Evolutionary conservation across 2,797 vertebrate genomes (phyloP).

Genomic region (Meriones psammophilus): DNA sequence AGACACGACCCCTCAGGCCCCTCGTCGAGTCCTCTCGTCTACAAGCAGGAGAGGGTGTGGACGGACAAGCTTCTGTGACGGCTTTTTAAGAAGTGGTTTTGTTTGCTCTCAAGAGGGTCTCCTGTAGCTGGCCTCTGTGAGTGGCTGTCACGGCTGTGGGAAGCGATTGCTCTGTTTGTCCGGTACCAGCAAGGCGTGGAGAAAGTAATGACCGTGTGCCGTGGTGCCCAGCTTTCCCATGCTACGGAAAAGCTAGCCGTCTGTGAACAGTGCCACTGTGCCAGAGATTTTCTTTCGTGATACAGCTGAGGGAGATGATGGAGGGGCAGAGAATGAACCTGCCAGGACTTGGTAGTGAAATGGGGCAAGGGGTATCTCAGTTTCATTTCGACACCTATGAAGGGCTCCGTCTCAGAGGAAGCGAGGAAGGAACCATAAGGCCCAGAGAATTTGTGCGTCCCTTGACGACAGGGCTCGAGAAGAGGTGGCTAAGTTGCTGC

Average conservation of each 20-base stretch:
- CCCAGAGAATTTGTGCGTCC: neutral
- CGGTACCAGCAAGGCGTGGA: neutral
- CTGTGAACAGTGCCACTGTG: rapidly evolving
- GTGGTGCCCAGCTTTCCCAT: neutral
- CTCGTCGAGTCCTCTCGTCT: neutral
- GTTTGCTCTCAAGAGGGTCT: neutral
- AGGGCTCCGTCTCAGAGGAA: neutral
- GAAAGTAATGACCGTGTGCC: neutral
- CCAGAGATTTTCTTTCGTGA: neutral
- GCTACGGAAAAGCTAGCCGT: neutral
- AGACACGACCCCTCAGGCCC: neutral
- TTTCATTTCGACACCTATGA: neutral
- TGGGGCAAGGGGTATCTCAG: neutral
- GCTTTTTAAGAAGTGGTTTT: neutral
- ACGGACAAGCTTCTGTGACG: neutral
- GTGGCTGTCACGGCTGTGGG: neutral
- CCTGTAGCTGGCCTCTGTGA: neutral
- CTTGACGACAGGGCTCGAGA: neutral
- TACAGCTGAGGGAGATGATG: neutral
- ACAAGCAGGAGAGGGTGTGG: neutral
- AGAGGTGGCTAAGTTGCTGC: neutral
- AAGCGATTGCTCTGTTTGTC: neutral
- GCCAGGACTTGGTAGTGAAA: neutral
- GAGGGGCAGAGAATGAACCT: neutral
- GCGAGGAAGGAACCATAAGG: neutral